Base-by-base conservation (phyloP, 2,113 vertebrate genomes). In the Notechis scutatus region DNA sequence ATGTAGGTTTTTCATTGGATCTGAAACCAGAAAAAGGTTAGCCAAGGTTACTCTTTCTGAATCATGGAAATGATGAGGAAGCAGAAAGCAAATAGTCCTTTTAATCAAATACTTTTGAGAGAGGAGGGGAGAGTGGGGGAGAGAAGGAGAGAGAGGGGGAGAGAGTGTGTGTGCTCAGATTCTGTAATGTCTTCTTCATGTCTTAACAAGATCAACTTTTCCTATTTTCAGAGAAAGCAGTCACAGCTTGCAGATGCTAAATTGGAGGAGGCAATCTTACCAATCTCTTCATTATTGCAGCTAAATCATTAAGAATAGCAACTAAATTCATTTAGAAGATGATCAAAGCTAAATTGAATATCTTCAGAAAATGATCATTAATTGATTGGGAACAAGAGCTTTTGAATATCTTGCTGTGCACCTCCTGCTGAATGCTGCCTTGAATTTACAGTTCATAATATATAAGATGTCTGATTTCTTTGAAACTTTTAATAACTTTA, bases 361-460 rank as follows among this genome's bases (percentile, higher is more conserved):
- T 24, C 45, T 95, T 59, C 74, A 64, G 23, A 92, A 91, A 93
- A 95, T 85, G 90, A 47, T 61, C 81, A 95, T 0, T 0, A 85
- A 61, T 86, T 85, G 85, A n/a, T 90, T 93, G 90, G 90, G 93
- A 95, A 56, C 8, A 88, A 94, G 29, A 95, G 93, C 81, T 61
- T 61, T 54, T 23, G 56, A 92, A 57, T 39, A 64, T 21, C 2
- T 39, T 91, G 39, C 87, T 91, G 93, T 54, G 55, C 69, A 45
- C 39, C 39, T 20, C 81, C n/a, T 69, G 56, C 45, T 90, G 45
- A 52, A 47, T 23, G 21, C 15, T 52, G 47, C 56, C 57, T 87
- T 87, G 45, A 45, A 15, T 42, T 92, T 69, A 42, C 3, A 39
- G 57, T 47, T 39, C 11, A 8, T 34, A 18, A 23, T 23, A 4